Conservation (phyloP, 64 coral and sea anemone genomes). For the Actinia equina region DNA sequence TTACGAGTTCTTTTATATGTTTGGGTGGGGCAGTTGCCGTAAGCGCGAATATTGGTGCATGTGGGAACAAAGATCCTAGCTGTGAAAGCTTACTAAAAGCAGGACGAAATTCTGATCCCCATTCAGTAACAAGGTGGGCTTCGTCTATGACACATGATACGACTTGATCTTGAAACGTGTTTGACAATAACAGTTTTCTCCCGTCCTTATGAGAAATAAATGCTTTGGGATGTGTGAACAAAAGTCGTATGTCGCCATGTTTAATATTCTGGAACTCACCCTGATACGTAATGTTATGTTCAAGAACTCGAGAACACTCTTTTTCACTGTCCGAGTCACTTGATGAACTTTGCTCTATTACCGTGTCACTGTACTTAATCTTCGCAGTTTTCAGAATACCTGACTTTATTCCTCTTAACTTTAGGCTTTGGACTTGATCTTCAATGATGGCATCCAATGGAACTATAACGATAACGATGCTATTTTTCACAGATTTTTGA, state of each 20-base stretch:
- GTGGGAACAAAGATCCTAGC: no score
- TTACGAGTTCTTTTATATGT: background rate
- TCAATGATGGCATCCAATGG: no score
- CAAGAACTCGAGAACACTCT: background rate
- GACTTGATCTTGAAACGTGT: constrained; percentile 12
- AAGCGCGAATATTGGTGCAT: no score
- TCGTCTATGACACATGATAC: constrained; percentile 28
- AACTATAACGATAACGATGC: no score
- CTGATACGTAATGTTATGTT: background rate
- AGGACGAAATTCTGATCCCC: no score
- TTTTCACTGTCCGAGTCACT: background rate
- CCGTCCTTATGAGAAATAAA: constrained; percentile 42
- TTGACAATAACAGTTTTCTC: constrained; percentile 24
- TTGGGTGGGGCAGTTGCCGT: constrained; percentile 63
- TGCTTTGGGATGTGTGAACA: constrained; percentile 16
- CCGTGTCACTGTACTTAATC: background rate
- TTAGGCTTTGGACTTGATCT: no score
- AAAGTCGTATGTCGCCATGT: background rate
- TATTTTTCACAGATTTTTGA: no score
- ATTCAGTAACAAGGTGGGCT: no score
- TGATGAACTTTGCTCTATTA: background rate
- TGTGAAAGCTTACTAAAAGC: no score
- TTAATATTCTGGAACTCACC: background rate
- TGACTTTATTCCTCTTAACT: no score
- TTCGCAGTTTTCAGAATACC: background rate